Base-by-base conservation (phyloP, 2,113 vertebrate species). In the Cepphus grylle region DNA sequence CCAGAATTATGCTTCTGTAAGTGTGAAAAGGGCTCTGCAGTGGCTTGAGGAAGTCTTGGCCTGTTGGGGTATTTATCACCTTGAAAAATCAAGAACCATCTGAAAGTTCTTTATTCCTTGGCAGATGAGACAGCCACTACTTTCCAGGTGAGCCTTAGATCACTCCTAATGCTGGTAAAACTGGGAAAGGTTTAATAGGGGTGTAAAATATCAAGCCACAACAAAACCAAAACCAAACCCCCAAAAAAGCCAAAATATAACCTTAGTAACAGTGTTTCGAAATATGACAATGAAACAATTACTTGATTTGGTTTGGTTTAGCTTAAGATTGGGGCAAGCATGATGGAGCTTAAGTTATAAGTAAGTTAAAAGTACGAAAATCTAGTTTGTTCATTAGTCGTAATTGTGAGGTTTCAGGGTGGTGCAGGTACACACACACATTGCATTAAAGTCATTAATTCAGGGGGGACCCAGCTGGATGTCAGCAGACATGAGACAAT, bases 401-500 rank as follows among this genome's bases (percentile, higher is more conserved):
- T 47, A 53, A 38, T 7, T 47, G 6, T 21, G 7, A 4, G 2
- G 11, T 65, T 65, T 58, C 56, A 55, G 4, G 1, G 5, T 38
- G 11, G 17, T 82, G 45, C 16, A 29, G 69, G 9, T 59, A 19
- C 38, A 26, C 18, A 49, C 20, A 65, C 11, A 50, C 3, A 4
- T 9, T 65, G 17, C 12, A 23, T 12, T 9, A 40, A 11, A 55
- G 36, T n/a, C 25, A 18, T 49, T 80, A 26, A 21, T 42, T 62
- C 2, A 9, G 23, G 14, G 27, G 1, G 8, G 2, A 13, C 5
- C 4, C n/a, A 72, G 19, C 2, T 38, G 43, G 22, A 34, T 69
- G 16, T 15, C 12, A 42, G 59, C 11, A 72, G 22, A 34, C 45
- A 43, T 43, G 18, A 70, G 19, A 26, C 29, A 20, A 3, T 72